These are phyloP conservation scores for Morinoia aosen DNA, from an alignment of 2,888 invertebrate genomes.

Conservation along the genomic window DNA sequence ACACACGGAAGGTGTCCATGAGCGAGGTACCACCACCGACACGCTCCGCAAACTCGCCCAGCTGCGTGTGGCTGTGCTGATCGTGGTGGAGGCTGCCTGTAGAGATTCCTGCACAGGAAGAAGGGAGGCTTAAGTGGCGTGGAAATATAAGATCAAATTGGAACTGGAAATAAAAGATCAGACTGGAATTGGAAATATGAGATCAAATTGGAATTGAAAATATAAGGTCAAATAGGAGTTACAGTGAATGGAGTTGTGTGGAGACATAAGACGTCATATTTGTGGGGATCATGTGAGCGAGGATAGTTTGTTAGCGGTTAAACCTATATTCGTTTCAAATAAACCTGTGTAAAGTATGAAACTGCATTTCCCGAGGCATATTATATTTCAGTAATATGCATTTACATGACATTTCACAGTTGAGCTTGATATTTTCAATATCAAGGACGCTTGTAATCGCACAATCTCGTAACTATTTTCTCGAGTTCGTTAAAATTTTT, in stretches of 20 bases:
- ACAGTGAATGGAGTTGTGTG: background rate
- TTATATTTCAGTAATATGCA: background rate
- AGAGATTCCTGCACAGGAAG: constrained; percentile 40
- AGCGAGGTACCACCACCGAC: constrained; percentile 61
- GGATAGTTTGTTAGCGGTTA: too few relatives aligned
- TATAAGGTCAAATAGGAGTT: too few relatives aligned
- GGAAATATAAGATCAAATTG: background rate
- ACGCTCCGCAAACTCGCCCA: constrained; percentile 63
- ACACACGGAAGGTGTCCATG: constrained; percentile 58
- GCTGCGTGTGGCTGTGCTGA: constrained; percentile 62
- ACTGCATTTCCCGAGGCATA: background rate
- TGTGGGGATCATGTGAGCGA: background rate
- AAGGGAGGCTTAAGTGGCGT: background rate
- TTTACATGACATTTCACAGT: background rate
- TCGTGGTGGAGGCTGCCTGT: constrained; percentile 57
- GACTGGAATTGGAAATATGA: too few relatives aligned
- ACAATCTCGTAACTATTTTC: background rate
- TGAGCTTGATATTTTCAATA: background rate
- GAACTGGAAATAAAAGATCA: too few relatives aligned
- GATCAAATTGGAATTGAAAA: too few relatives aligned
- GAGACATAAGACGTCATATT: background rate
- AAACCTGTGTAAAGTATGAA: background rate
- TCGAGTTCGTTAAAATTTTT: background rate
- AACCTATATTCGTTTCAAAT: background rate
- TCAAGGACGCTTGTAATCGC: background rate